These are phyloP conservation scores for Nomada ferruginata DNA, from an alignment of 2,888 invertebrate species.

Conservation along the genomic window DNA sequence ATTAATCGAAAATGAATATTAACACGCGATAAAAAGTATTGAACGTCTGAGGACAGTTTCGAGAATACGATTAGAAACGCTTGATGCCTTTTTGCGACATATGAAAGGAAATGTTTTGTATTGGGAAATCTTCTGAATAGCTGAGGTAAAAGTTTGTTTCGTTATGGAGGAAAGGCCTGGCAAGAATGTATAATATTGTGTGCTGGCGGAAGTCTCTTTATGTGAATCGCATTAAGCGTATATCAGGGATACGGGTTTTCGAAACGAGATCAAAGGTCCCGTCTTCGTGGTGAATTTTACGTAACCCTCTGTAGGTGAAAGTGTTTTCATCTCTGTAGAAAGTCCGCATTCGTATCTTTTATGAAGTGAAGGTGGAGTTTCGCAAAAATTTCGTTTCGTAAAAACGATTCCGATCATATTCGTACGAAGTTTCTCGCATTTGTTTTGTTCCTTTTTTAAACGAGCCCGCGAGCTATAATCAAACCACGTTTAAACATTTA, in stretches of 20 bases:
- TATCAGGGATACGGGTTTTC: background rate
- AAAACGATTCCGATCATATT: no score
- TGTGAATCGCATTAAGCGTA: background rate
- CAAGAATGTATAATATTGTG: background rate
- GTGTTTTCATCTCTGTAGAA: conserved; percentile 10
- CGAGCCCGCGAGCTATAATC: conserved; percentile 4
- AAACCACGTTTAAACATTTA: background rate
- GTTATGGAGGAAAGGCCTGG: background rate
- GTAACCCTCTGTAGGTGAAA: conserved; percentile 22
- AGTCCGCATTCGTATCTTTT: conserved; percentile 2
- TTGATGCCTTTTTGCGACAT: background rate
- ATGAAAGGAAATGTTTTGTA: background rate
- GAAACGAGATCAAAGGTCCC: background rate
- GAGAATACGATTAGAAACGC: no score
- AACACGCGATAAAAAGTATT: no score
- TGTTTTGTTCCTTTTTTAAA: background rate
- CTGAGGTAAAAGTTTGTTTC: background rate
- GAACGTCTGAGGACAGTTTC: no score
- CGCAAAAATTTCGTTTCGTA: background rate
- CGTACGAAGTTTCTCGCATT: no score
- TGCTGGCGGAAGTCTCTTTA: conserved; percentile 10
- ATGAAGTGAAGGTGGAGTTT: background rate
- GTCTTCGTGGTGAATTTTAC: background rate
- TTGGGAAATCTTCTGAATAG: background rate
- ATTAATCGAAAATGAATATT: no score